Evolutionary conservation across 2,797 vertebrate genomes (phyloP), one percentile per base, ranked within the genome.

Genomic region (Merluccius polli): DNA sequence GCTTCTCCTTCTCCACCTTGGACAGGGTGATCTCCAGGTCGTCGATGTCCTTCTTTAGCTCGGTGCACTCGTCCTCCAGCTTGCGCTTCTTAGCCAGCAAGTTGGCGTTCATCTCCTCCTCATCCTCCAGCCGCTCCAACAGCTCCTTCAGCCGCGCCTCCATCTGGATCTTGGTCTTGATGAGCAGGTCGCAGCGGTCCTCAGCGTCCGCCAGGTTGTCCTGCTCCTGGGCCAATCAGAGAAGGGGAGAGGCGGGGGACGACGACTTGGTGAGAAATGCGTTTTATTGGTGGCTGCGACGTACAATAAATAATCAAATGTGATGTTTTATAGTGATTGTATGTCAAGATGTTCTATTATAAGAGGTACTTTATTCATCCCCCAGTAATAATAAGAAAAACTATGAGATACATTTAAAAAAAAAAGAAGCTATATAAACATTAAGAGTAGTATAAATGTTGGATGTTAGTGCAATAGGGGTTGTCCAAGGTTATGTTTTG

Each of bases 31-130:
- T 90, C 90, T 98, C 97, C 65, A 98, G 89, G 79, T 98, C 96
- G 6, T 98, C 97, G 0, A 97, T 97, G 89, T 98, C 97, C 82
- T 96, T 98, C 90, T 98, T 98, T 77, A 98, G 92, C 86, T 98
- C 97, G 0, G 95, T 89, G 65, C 95, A 96, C 82, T 98, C 96
- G 0, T 98, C 97, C 78, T 98, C 97, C 81, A 98, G 94, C 84
- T 98, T 98, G 68, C 95, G 94, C 70, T 94, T 96, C 88, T 96
- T 97, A 71, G 94, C 93, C 0, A 96, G 94, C 85, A 98, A 75
- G 27, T 93, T 95, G 0, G 95, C 86, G 0, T 88, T 98, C 87
- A 95, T 95, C 90, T 98, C 97, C 81, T 98, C 97, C 81, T 98
- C 97, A 0, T 98, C 96, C 87, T 98, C 97, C 83, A 98, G 88